Percentiles rank a stretch among this genome's conserved stretches.
phyloP scores from a whole-genome alignment of 2,888 invertebrate species.

The Mesorhabditis spiculigera region DNA sequence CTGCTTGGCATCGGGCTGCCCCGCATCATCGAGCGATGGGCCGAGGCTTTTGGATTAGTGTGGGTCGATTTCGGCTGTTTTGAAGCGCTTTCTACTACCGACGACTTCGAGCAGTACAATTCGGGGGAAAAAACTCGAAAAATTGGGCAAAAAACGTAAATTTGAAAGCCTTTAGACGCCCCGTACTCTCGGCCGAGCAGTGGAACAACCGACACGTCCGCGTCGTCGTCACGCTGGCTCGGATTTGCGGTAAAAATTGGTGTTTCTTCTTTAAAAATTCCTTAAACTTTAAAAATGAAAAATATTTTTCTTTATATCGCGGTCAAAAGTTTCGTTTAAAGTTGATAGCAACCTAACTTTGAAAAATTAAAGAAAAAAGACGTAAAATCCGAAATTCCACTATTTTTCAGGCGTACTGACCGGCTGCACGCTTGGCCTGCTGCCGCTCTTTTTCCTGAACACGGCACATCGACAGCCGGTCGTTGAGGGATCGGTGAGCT shows the following conservation, averaged over 20 bases:
- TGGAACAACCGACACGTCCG: constrained; percentile 10
- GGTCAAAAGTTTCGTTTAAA: no score
- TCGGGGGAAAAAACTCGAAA: not conserved
- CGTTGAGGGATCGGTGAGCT: not conserved
- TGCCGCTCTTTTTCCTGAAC: constrained; percentile 1
- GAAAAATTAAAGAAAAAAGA: no score
- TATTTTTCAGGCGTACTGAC: not conserved
- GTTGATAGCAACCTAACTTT: no score
- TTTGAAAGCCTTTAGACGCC: constrained; percentile 11
- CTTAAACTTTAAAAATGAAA: no score
- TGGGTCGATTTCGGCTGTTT: not conserved
- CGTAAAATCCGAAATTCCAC: no score
- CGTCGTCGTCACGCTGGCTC: constrained; percentile 5
- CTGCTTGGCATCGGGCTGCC: constrained; percentile 7
- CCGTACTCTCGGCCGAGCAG: constrained; percentile 17
- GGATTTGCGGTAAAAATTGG: constrained; percentile 8
- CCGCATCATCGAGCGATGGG: constrained; percentile 3
- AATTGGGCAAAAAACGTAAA: not conserved
- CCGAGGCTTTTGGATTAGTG: not conserved
- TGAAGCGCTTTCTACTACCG: no score
- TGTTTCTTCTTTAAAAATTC: no score
- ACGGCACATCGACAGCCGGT: not conserved
- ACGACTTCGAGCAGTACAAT: no score
- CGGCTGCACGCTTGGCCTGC: constrained; percentile 2
- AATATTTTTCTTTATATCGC: no score